Base-by-base conservation (phyloP, 1,140 invertebrate genomes). In the Coenobita brevimanus region DNA sequence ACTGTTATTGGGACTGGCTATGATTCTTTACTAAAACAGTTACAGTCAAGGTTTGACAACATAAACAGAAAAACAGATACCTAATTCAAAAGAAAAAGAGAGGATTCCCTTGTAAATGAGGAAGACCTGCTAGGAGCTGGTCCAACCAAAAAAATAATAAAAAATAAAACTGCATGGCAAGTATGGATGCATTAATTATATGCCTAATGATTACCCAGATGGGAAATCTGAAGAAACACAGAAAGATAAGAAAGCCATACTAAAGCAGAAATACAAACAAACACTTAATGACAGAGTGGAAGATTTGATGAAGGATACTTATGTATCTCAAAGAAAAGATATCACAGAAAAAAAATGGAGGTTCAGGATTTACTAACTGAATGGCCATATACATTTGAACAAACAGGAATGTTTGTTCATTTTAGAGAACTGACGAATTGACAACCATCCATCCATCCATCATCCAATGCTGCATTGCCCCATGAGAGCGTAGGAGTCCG, bases 181-280 rank as follows among this genome's bases (percentile, higher is more conserved):
- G 30, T 73, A 73, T 73, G 69, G 69, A 6, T 73, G 69, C 69
- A 73, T 73, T 13, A 30, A 73, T 73, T 43, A 73, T 73, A 73
- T 73, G 30, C 69, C 69, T 38, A 36, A 41, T 36, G 69, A 73
- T 73, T 73, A 73, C 69, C 69, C 69, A 36, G 69, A 73, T 73
- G 69, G 69, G 30, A 33, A 73, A 73, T 73, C 69, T n/a, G 69
- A 73, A 38, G 38, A 3, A 73, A 73, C 69, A 33, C 4, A 73
- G 38, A 33, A 73, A 38, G 30, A 73, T 36, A 73, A 38, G 27
- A 33, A 73, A 73, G 27, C 30, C 21, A n/a, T 10, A 36, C 36
- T 73, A 3, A 73, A 73, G 69, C 27, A 38, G 69, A 73, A 73
- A 73, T 38, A 73, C 69, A 30, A 36, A 2, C 69, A 36, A 38